These are phyloP conservation scores for Stratiolaelaps scimitus DNA, from an alignment of 1,140 invertebrate species.

Conservation along the genomic window DNA sequence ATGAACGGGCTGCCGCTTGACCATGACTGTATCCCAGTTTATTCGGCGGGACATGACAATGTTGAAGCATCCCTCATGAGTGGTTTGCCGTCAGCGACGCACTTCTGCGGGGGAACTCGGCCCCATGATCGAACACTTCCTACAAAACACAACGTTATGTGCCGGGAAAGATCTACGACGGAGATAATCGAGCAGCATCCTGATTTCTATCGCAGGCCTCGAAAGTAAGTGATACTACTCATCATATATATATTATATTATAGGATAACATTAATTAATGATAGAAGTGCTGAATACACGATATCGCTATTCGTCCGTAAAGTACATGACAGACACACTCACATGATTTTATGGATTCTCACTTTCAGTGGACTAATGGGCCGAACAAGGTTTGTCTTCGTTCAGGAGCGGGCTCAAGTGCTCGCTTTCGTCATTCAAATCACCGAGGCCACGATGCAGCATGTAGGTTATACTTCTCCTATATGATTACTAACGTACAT, in stretches of 20 bases:
- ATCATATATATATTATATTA: background rate
- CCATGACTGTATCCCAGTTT: conserved; percentile 31
- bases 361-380: conserved; percentile 2
- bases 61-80: conserved; percentile 34
- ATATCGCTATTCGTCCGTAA: no score
- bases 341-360: background rate
- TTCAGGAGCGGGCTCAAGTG: conserved; percentile 11
- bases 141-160: conserved; percentile 55
- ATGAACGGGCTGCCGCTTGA: conserved; percentile 28
- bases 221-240: background rate
- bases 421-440: conserved; percentile 11
- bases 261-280: background rate
- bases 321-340: no score
- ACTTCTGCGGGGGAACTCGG: conserved; percentile 50
- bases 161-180: conserved; percentile 48
- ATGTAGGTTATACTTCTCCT: no score
- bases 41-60: conserved; percentile 17
- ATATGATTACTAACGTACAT: no score
- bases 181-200: conserved; percentile 50
- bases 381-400: conserved; percentile 3
- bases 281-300: background rate
- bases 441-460: conserved; percentile 16
- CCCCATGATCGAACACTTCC: conserved; percentile 51
- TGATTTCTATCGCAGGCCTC: conserved; percentile 44
- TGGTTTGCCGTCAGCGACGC: conserved; percentile 34